These are phyloP conservation scores for Lepidurus packardi DNA, from an alignment of 1,140 invertebrate genomes.

Conservation along the genomic window DNA sequence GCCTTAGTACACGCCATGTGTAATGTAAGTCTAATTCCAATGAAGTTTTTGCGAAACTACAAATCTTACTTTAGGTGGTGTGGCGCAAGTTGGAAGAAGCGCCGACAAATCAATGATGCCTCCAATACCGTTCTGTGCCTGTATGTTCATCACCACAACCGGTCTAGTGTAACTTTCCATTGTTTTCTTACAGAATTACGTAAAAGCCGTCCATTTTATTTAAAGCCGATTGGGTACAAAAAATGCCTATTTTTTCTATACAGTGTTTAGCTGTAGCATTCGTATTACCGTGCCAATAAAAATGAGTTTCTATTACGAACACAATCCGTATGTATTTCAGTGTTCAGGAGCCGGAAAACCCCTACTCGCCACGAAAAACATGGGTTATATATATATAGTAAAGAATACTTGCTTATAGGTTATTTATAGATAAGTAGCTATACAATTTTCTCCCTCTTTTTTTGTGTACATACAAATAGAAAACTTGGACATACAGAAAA, in stretches of 20 bases:
- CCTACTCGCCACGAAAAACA: not conserved
- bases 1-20: slow-evolving; percentile 93
- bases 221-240: not conserved
- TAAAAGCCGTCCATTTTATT: slow-evolving; percentile 3
- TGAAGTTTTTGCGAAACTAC: not conserved
- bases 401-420: not conserved
- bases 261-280: not conserved
- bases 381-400: slow-evolving; percentile 10
- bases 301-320: not conserved
- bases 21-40: slow-evolving; percentile 63
- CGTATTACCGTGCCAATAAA: slow-evolving; percentile 3
- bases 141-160: not conserved
- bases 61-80: slow-evolving; percentile 52
- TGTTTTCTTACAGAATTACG: not conserved
- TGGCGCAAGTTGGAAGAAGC: slow-evolving; percentile 63
- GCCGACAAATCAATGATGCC: slow-evolving; percentile 45
- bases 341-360: not conserved
- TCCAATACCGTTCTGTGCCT: not conserved
- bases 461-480: not conserved
- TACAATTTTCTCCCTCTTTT: not conserved
- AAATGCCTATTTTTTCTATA: not conserved
- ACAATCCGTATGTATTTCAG: not conserved
- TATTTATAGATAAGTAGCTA: slow-evolving; percentile 16
- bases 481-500: slow-evolving; percentile 10
- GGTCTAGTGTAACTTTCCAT: not conserved